Evolutionary conservation across 2,888 invertebrate genomes (phyloP).

Genomic region (Diogma glabrata): DNA sequence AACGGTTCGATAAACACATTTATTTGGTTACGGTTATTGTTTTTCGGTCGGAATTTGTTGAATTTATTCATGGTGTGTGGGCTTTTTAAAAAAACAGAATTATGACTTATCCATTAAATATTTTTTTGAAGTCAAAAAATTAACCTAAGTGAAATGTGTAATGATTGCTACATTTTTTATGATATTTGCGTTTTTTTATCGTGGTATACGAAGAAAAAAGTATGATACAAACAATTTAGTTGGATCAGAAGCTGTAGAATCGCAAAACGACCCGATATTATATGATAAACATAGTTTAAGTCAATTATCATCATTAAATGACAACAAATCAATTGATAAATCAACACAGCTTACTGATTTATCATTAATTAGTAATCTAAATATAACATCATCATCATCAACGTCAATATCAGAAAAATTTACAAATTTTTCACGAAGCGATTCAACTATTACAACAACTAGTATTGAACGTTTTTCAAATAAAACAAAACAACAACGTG

Average conservation of each 20-base stretch:
- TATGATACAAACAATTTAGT: background rate
- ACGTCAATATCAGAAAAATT: constrained; percentile 3
- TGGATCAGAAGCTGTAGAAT: background rate
- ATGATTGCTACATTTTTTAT: constrained; percentile 37
- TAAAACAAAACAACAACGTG: constrained; percentile 17
- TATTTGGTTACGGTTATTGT: background rate
- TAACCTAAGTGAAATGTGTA: constrained; percentile 20
- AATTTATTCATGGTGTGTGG: too few relatives aligned
- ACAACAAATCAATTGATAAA: constrained; percentile 1
- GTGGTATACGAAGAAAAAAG: constrained; percentile 35
- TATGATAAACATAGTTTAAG: too few relatives aligned
- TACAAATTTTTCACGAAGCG: constrained; percentile 31
- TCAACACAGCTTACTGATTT: constrained; percentile 1
- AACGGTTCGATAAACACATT: too few relatives aligned
- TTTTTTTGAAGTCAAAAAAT: too few relatives aligned
- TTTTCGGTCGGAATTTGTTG: too few relatives aligned
- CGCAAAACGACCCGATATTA: too few relatives aligned
- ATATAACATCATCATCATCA: constrained; percentile 1
- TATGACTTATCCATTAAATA: too few relatives aligned
- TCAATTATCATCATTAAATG: constrained; percentile 3
- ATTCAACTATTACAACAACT: constrained; percentile 35
- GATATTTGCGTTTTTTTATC: constrained; percentile 33
- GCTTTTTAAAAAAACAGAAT: too few relatives aligned
- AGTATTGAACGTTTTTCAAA: constrained; percentile 28
- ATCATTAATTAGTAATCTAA: background rate